These are phyloP conservation scores for Bufo bufo DNA, from an alignment of 2,113 vertebrate genomes.

Conservation along the genomic window DNA sequence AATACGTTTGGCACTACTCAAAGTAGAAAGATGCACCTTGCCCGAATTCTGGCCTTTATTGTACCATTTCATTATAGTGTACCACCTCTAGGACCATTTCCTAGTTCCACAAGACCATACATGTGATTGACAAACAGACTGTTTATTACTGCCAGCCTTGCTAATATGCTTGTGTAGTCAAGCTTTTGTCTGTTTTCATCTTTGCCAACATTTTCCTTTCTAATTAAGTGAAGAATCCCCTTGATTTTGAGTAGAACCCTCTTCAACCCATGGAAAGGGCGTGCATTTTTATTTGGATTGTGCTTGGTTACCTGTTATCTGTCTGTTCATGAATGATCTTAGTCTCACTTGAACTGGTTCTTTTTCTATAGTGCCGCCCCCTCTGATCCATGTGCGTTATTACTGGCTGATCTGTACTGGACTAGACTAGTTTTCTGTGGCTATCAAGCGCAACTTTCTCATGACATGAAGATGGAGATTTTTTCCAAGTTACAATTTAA, in stretches of 20 bases:
- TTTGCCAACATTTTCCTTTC: background rate
- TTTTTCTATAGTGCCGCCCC: conserved; percentile 78
- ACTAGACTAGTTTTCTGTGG: conserved; percentile 86
- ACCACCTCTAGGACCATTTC: background rate
- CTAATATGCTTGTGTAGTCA: background rate
- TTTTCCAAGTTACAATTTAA: conserved; percentile 82
- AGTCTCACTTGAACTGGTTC: background rate
- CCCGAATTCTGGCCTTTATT: background rate
- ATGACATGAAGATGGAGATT: conserved; percentile 79
- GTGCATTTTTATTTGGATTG: background rate
- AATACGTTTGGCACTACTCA: background rate
- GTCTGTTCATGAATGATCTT: background rate
- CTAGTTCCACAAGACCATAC: background rate
- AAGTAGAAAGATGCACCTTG: background rate
- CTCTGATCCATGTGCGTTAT: conserved; percentile 80
- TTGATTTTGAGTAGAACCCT: background rate
- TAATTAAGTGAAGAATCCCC: background rate
- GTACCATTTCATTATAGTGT: background rate
- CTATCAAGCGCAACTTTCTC: conserved; percentile 79
- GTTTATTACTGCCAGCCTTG: background rate
- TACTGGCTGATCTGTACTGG: conserved; percentile 91
- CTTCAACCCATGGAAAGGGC: background rate
- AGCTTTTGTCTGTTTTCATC: background rate
- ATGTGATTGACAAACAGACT: background rate
- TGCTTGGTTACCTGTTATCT: background rate